These are phyloP conservation scores for Hippocampus zosterae DNA, from an alignment of 2,113 vertebrate species.

Conservation along the genomic window DNA sequence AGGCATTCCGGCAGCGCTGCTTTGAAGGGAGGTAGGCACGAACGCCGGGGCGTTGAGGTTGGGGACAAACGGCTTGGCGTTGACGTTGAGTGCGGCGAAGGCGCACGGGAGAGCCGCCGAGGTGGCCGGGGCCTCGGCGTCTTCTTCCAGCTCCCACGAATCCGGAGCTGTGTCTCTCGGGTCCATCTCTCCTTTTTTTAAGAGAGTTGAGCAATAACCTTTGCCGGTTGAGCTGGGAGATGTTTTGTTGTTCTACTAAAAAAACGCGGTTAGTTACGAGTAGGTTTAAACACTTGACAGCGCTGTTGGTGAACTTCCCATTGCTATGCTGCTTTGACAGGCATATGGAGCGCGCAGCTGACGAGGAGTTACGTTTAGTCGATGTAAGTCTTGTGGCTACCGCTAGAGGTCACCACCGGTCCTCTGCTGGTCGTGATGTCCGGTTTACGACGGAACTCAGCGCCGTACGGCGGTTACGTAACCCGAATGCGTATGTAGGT, in stretches of 20 bases:
- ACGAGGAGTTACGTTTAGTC: conserved; percentile 36
- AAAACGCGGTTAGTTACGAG: conserved; percentile 19
- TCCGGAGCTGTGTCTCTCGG: conserved; percentile 92
- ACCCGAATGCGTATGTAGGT: background rate
- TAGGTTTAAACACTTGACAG: conserved; percentile 46
- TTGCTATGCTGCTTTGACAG: conserved; percentile 51
- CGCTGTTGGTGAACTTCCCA: conserved; percentile 52
- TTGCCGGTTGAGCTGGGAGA: background rate
- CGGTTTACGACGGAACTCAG: background rate
- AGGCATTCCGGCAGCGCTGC: conserved; percentile 41
- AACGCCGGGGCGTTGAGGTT: conserved; percentile 91
- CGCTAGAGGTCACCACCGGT: conserved; percentile 41
- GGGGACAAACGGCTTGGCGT: conserved; percentile 94
- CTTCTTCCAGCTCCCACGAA: conserved; percentile 96
- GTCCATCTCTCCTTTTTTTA: conserved; percentile 66
- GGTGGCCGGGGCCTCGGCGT: conserved; percentile 81
- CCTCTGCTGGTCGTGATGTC: background rate
- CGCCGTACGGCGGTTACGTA: no score
- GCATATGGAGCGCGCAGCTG: conserved; percentile 54
- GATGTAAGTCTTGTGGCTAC: background rate
- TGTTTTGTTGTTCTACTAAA: background rate
- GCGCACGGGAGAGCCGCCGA: conserved; percentile 81
- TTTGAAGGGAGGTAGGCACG: conserved; percentile 83
- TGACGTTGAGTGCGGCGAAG: conserved; percentile 90
- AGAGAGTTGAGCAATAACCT: conserved; percentile 38